Evolutionary conservation across 2,797 vertebrate species (phyloP).

Genomic region (Leptodactylus fallax): DNA sequence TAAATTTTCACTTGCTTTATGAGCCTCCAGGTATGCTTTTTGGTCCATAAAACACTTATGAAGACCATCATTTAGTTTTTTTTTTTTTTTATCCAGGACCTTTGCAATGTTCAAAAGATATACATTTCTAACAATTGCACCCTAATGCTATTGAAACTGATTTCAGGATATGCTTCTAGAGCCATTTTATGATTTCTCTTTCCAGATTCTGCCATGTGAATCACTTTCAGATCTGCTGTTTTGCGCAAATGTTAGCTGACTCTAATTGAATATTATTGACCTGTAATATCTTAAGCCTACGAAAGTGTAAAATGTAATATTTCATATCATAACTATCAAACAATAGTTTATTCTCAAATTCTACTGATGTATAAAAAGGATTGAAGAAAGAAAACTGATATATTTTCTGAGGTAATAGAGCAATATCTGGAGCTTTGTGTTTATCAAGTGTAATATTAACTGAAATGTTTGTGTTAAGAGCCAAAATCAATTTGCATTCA

Average conservation of each 20-base stretch:
- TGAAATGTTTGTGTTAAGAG: neutral
- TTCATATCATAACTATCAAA: slow-evolving; percentile 8
- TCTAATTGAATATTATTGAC: slow-evolving; percentile 6
- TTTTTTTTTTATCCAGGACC: neutral
- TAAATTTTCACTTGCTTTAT: too few relatives aligned
- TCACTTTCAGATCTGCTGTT: neutral
- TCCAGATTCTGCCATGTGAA: neutral
- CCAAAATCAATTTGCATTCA: slow-evolving; percentile 27
- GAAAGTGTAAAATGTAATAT: slow-evolving; percentile 9
- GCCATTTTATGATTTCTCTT: neutral
- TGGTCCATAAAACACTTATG: neutral
- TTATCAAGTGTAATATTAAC: slow-evolving; percentile 29
- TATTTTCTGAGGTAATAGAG: slow-evolving; percentile 28
- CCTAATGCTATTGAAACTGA: neutral
- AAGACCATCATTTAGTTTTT: neutral
- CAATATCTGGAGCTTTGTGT: neutral
- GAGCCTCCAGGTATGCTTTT: too few relatives aligned
- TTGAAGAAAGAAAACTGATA: neutral
- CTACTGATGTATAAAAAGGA: neutral
- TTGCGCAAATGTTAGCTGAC: neutral
- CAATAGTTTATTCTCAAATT: neutral
- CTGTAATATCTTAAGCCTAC: neutral
- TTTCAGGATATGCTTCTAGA: neutral
- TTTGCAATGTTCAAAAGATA: neutral
- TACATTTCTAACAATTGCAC: neutral